These are phyloP conservation scores for Muntiacus reevesi DNA, from an alignment of 2,113 vertebrate genomes.

Conservation along the genomic window DNA sequence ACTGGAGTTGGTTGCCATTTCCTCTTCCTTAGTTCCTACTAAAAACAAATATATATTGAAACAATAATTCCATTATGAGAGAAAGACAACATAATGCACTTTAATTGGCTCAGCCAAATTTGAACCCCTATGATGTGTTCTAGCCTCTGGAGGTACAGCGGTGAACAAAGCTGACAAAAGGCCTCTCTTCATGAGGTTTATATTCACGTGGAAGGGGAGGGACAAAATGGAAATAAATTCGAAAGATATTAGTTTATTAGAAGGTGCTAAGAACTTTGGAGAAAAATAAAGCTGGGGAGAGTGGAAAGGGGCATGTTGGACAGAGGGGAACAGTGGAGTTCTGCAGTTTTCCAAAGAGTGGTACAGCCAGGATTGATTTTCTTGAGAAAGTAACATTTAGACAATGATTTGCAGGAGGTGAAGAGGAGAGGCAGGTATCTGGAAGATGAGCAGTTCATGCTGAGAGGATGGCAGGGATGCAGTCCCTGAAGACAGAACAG, in stretches of 20 bases:
- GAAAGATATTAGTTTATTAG: background rate
- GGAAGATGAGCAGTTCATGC: background rate
- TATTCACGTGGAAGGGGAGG: background rate
- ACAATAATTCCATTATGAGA: background rate
- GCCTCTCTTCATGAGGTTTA: background rate
- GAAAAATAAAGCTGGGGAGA: background rate
- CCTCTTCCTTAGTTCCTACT: background rate
- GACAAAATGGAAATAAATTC: background rate
- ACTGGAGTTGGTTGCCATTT: background rate
- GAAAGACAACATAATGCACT: background rate
- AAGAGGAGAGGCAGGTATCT: background rate
- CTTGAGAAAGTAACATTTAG: background rate
- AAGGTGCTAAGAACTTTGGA: background rate
- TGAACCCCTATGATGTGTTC: background rate
- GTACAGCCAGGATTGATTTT: background rate
- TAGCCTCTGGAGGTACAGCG: background rate
- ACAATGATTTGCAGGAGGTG: background rate
- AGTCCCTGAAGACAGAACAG: background rate
- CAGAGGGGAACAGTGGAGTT: background rate
- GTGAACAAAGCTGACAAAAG: background rate
- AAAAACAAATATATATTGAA: background rate
- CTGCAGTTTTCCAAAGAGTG: background rate
- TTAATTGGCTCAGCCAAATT: background rate
- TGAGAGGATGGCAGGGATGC: rapidly evolving
- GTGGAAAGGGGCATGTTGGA: background rate